Conservation (phyloP, 2,113 vertebrate species). For the Prinia subflava region DNA sequence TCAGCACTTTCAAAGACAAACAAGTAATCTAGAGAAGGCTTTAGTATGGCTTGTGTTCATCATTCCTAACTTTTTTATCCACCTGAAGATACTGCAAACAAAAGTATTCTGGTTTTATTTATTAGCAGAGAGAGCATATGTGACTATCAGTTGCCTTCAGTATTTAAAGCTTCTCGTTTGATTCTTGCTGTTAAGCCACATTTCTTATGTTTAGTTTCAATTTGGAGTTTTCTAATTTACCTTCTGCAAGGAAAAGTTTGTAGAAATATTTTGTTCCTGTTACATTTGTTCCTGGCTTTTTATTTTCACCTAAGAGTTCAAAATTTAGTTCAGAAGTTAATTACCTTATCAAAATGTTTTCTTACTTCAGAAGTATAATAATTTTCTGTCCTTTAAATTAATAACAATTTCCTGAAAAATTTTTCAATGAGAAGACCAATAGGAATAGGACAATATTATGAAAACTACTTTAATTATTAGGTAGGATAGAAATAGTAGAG, state of each 20-base stretch:
- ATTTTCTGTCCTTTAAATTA: not conserved
- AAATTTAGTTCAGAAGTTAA: not conserved
- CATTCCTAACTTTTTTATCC: not conserved
- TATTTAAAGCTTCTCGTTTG: not conserved
- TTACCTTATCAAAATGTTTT: not conserved
- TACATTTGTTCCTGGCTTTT: not conserved
- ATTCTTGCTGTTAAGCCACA: not conserved
- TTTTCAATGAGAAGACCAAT: not conserved
- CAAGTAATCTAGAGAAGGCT: not conserved
- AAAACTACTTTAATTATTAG: not conserved
- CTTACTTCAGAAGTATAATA: not conserved
- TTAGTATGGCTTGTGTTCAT: not conserved
- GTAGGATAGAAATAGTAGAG: not conserved
- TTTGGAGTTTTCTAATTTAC: not conserved
- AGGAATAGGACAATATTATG: not conserved
- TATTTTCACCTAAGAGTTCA: not conserved
- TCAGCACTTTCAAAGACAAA: not conserved
- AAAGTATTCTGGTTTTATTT: not conserved
- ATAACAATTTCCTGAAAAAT: not conserved
- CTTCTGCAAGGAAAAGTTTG: not conserved
- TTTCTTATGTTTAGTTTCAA: not conserved
- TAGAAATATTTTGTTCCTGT: not conserved
- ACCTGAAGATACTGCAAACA: not conserved
- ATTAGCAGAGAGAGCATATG: not conserved
- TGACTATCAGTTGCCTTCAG: not conserved